Evolutionary conservation across 2,888 invertebrate species (phyloP).

Genomic region (Scaptomyza parva): DNA sequence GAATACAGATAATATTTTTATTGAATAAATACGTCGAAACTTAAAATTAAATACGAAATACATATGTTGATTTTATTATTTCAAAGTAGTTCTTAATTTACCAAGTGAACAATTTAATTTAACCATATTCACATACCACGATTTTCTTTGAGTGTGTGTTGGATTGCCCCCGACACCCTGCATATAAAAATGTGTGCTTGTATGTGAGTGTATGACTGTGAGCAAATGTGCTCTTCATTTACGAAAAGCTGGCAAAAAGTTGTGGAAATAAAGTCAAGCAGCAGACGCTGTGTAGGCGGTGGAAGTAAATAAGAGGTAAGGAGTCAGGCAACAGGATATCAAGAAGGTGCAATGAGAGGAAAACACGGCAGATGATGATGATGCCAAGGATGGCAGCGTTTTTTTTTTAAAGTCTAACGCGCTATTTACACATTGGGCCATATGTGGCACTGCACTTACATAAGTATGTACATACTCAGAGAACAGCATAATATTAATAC

Average conservation of each 20-base stretch:
- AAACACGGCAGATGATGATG: slow-evolving; percentile 1
- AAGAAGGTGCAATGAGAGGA: slow-evolving; percentile 11
- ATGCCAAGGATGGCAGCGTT: slow-evolving; percentile 46
- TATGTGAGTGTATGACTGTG: slow-evolving; percentile 10
- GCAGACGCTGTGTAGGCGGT: slow-evolving; percentile 41
- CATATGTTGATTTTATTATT: no score
- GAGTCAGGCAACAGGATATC: slow-evolving; percentile 12
- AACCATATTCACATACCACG: no score
- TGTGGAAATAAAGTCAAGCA: slow-evolving; percentile 66
- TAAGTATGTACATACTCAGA: no score
- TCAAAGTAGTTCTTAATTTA: no score
- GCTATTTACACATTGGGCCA: slow-evolving; percentile 69
- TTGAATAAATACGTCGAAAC: no score
- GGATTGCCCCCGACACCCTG: no score
- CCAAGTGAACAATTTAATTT: no score
- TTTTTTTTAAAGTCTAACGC: slow-evolving; percentile 66
- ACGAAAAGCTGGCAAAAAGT: slow-evolving; percentile 70
- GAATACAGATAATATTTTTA: no score
- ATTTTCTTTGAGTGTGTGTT: no score
- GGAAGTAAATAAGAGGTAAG: slow-evolving; percentile 25
- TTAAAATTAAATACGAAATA: no score
- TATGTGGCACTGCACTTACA: slow-evolving; percentile 61
- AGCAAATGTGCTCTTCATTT: slow-evolving; percentile 66
- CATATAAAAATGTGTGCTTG: not conserved
- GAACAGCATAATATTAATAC: no score